Conservation (phyloP, 2,797 vertebrate species). For the Sternarchorhynchus goeldii region DNA sequence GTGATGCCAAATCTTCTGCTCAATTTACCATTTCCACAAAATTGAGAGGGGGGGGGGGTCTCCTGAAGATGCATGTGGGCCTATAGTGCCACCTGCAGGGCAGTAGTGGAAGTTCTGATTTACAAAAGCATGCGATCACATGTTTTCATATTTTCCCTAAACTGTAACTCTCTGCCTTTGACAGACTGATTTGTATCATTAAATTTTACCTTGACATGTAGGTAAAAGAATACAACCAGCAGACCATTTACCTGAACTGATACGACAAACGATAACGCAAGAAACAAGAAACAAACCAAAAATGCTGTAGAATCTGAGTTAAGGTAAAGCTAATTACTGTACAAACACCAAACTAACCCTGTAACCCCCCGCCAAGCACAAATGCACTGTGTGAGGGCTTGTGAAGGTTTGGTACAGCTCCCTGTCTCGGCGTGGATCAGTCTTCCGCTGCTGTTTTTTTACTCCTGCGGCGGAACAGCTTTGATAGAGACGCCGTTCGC, state of each 20-base stretch:
- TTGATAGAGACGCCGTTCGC: slow-evolving; percentile 75
- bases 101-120: slow-evolving; percentile 52
- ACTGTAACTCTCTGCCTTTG: no score
- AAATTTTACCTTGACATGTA: neutral
- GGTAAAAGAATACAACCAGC: neutral
- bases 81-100: slow-evolving; percentile 82
- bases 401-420: neutral
- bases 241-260: neutral
- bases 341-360: neutral
- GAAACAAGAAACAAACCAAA: neutral
- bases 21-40: slow-evolving; percentile 35
- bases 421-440: slow-evolving; percentile 11
- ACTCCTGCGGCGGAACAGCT: slow-evolving; percentile 75
- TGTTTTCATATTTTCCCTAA: neutral
- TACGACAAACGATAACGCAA: neutral
- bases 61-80: slow-evolving; percentile 59
- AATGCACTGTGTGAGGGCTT: no score
- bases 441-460: slow-evolving; percentile 69
- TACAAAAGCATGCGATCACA: neutral
- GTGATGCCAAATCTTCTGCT: slow-evolving; percentile 40
- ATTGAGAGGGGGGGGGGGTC: slow-evolving; percentile 27
- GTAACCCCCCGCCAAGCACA: neutral
- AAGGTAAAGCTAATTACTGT: neutral
- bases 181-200: no score
- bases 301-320: neutral